These are phyloP conservation scores for Spinus pinus DNA, from an alignment of 2,797 vertebrate genomes.

Conservation along the genomic window DNA sequence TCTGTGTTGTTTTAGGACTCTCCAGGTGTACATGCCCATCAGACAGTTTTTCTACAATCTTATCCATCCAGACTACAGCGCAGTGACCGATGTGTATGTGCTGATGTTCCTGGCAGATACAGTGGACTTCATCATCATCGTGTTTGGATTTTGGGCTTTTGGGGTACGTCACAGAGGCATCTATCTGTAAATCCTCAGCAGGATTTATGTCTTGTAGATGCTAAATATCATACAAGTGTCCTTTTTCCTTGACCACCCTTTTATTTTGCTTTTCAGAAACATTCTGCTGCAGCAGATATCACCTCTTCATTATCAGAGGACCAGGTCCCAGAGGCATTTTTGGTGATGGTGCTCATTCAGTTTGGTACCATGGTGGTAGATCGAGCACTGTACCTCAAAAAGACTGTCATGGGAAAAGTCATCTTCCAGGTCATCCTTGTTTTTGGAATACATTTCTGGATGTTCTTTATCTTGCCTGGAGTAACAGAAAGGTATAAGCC, in stretches of 20 bases:
- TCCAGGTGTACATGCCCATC: constrained; percentile 92
- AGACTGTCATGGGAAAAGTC: constrained; percentile 96
- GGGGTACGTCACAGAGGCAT: constrained; percentile 82
- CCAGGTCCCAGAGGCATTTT: constrained; percentile 93
- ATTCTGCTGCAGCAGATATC: constrained; percentile 93
- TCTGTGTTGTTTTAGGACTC: constrained; percentile 76
- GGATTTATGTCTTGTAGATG: background rate
- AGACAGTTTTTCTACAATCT: constrained; percentile 95
- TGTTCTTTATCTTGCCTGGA: constrained; percentile 96
- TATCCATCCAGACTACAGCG: constrained; percentile 97
- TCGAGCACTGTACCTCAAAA: constrained; percentile 93
- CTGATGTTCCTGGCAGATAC: constrained; percentile 98
- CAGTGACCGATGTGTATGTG: constrained; percentile 97
- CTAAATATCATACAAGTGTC: background rate
- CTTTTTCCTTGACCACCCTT: background rate
- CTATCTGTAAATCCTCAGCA: background rate
- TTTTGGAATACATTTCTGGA: constrained; percentile 99
- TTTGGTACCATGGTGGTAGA: constrained; percentile 99
- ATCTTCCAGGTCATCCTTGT: constrained; percentile 97
- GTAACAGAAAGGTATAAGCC: constrained; percentile 89
- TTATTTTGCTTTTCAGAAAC: constrained; percentile 84
- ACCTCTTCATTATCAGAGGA: constrained; percentile 96
- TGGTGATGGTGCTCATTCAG: constrained; percentile 99
- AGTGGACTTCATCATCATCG: constrained; percentile 96
- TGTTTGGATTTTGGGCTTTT: constrained; percentile 98